Conservation (phyloP, 2,888 invertebrate species). For the Chaitophorus viminalis region DNA sequence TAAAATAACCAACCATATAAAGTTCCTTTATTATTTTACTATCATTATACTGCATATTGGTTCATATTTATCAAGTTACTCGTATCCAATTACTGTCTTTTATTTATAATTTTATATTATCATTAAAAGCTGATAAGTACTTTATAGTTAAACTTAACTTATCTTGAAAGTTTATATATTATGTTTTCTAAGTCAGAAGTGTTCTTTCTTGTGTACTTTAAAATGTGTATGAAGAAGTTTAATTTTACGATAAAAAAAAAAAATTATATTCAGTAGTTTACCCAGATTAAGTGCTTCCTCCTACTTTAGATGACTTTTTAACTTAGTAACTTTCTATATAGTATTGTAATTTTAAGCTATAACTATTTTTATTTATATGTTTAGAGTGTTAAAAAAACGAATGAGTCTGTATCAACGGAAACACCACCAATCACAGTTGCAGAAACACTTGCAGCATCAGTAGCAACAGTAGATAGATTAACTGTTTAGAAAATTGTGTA, state of each 20-base stretch:
- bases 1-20: not conserved
- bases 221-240: no score
- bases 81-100: not conserved
- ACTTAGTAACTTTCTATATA: not conserved
- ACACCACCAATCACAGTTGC: not conserved
- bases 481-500: not conserved
- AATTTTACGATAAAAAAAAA: no score
- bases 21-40: not conserved
- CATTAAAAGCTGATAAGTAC: no score
- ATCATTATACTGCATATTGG: not conserved
- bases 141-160: no score
- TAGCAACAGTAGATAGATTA: not conserved
- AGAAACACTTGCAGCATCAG: not conserved
- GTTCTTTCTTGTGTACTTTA: no score
- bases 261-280: no score
- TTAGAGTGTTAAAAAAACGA: conserved; percentile 1
- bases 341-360: not conserved
- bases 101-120: no score
- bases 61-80: not conserved
- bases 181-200: no score
- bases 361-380: not conserved
- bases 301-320: no score
- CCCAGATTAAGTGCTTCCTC: no score
- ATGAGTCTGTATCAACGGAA: not conserved
- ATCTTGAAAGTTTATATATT: no score